phyloP scores from a whole-genome alignment of 2,113 vertebrate species.

The Oryzias celebensis region DNA sequence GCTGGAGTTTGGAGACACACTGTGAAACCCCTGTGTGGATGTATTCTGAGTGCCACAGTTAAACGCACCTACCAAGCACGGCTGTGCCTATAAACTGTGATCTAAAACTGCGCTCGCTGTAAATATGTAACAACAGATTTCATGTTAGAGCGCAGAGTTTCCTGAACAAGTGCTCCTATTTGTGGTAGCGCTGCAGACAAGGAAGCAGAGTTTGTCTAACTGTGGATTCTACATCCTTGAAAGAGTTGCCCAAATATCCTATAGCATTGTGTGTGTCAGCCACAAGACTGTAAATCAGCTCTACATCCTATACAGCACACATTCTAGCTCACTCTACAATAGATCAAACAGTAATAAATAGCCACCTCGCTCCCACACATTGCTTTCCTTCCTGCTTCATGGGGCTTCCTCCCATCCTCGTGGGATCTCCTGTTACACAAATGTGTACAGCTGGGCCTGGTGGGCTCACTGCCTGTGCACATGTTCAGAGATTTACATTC shows the following conservation, averaged over 20 bases:
- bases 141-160: slow-evolving; percentile 14
- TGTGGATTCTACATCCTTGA: slow-evolving; percentile 57
- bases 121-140: slow-evolving; percentile 53
- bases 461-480: slow-evolving; percentile 38
- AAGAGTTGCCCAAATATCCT: slow-evolving; percentile 69
- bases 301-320: slow-evolving; percentile 74
- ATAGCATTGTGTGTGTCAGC: slow-evolving; percentile 44
- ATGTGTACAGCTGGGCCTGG: slow-evolving; percentile 65
- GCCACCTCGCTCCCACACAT: slow-evolving; percentile 71
- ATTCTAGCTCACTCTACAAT: slow-evolving; percentile 69
- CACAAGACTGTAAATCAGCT: slow-evolving; percentile 68
- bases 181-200: slow-evolving; percentile 19
- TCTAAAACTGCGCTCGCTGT: slow-evolving; percentile 55
- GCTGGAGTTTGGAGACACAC: slow-evolving; percentile 40
- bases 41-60: slow-evolving; percentile 56
- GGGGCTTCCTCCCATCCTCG: slow-evolving; percentile 67
- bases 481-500: slow-evolving; percentile 23
- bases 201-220: slow-evolving; percentile 47
- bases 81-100: slow-evolving; percentile 59
- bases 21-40: slow-evolving; percentile 45
- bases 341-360: slow-evolving; percentile 76
- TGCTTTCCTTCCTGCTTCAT: slow-evolving; percentile 74
- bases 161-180: slow-evolving; percentile 14
- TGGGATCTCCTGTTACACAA: slow-evolving; percentile 64
- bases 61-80: slow-evolving; percentile 56